Base-by-base conservation (phyloP, 2,113 vertebrate genomes). In the Centrocercus urophasianus region DNA sequence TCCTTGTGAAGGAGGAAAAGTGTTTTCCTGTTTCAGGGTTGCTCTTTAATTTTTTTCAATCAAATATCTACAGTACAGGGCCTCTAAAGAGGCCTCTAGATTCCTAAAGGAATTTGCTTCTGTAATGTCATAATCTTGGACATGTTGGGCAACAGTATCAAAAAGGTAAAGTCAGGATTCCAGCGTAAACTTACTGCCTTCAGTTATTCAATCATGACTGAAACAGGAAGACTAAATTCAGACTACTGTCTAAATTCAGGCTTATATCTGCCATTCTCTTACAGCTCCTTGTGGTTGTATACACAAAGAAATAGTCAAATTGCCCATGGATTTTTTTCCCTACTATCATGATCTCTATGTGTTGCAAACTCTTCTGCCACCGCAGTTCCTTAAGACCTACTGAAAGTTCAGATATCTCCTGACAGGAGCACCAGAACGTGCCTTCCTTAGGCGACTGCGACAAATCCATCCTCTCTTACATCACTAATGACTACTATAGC, bases 161-260 rank as follows among this genome's bases (percentile, higher is more conserved):
- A 36, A 50, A 83, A 32, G 38, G 32, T 76, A 65, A 89, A 81
- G 63, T 47, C 32, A 48, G 24, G 73, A 70, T 74, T 20, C 18
- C 32, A 60, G 19, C 10, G 52, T 75, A 76, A 69, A 19, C 9
- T 25, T 54, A 45, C 54, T 75, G 38, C 74, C 36, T 84, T 81
- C 66, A 87, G 67, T 78, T 34, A 77, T 36, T 60, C 42, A 70
- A 69, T 40, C 48, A 4, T 25, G 27, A 10, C 69, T 52, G 13
- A 93, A 47, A 83, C 24, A 83, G 69, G 86, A 94, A 95, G 50
- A 42, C 40, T 93, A 45, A 63, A 65, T 19, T 56, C 69, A 34
- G 47, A 86, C 78, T 93, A 89, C 52, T 28, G 52, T 28, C 27
- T 54, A 54, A 54, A 54, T 54, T 54, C 38, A 52, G 36, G 65